Evolutionary conservation across 2,888 invertebrate genomes (phyloP), one percentile per base, ranked within the genome.

Genomic region (Scaptomyza cyrtandrae): DNA sequence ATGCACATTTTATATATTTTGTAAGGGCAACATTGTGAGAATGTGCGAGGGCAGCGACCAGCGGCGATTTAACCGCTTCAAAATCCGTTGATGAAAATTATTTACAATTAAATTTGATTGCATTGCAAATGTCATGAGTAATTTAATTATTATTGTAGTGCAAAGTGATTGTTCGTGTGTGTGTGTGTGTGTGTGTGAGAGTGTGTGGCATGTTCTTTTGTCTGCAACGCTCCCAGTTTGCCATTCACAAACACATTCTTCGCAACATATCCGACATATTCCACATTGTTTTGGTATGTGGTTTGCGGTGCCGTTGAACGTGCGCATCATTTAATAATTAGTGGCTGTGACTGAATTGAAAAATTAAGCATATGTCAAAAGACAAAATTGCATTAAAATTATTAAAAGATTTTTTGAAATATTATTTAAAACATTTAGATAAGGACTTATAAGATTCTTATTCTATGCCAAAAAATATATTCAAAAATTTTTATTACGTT

Each of bases 61-160:
- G 29, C 39, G 39, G 27, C 37, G 37, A 54, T 49, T 43, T 19
- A 64, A 13, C 50, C 27, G 9, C 44, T 44, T 63, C 48, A 37
- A 55, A 62, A 62, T 41, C 43, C 54, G 24, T 7, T 24, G 27
- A 58, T 48, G 45, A 66, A 66, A 43, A 63, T 65, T 62, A 63
- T 69, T 52, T 62, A 70, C 79, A 71, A 57, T 75, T 76, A 68
- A 71, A 77, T 78, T 85, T 71, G 69, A 78, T 85, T 78, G 58
- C 75, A 70, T 63, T 75, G 33, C 62, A 72, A 77, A 78, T 68
- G 64, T 48, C 65, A 68, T 69, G 55, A 33, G 73, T 70, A 81
- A 82, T 87, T 87, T 68, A 72, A 87, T 84, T 78, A 71, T 68
- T 65, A 75, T 59, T 63, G 58, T 33, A 50, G 48, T 41, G 57